Base-by-base conservation (phyloP, 2,888 invertebrate species). In the Luffia ferchaultella region DNA sequence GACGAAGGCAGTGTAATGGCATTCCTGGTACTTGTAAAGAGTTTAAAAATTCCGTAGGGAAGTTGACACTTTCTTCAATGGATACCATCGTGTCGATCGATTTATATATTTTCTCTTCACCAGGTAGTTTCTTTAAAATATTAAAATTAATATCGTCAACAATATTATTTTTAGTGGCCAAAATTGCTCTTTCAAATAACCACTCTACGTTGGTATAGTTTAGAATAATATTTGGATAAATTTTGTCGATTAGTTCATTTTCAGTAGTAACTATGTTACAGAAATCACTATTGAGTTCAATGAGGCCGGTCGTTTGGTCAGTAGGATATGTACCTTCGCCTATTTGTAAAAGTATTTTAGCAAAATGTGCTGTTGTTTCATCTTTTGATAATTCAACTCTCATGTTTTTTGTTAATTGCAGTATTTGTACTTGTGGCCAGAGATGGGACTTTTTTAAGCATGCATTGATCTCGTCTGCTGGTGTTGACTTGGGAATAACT, bases 151-250 rank as follows among this genome's bases (percentile, higher is more conserved):
- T 17, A 56, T 60, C 50, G 30, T 54, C 44, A 42, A 54, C 50
- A 53, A 53, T 48, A 16, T 18, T 48, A 42, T 48, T 48, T 48
- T 48, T 40, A 7, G 48, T 42, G 42, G 58, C 57, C 54, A 54
- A 42, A 54, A 59, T 58, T 52, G 54, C 59, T 47, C 55, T 54
- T 57, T 59, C 53, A 51, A 55, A 55, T 48, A 60, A 51, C 57
- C 58, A 60, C 55, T 42, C 48, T 54, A 58, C 54, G 43, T 55
- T 53, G 51, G 7, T 50, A 51, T 56, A 56, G 54, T 55, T 57
- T 55, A 54, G 49, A 53, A 51, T 40, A 57, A 67, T 57, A 57
- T 65, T 55, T 57, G 67, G 62, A 52, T 65, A 70, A 40, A 64
- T 58, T 45, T 56, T 57, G 18, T 61, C 54, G 50, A 65, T 60